These are phyloP conservation scores for Lepidocyrtoides sp. DNA, from an alignment of 2,888 invertebrate species.

Conservation along the genomic window DNA sequence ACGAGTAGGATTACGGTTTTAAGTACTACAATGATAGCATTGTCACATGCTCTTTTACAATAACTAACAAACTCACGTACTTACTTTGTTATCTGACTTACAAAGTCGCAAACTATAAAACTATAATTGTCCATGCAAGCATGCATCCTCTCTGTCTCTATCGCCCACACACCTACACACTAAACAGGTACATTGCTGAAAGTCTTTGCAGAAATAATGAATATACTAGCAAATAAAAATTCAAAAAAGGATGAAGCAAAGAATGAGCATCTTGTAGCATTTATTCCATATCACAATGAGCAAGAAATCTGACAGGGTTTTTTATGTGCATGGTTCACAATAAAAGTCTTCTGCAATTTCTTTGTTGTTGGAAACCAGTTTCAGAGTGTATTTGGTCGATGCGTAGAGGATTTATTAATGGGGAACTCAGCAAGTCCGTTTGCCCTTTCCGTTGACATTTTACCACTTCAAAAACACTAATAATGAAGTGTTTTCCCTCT, in stretches of 20 bases:
- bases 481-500: conserved; percentile 32
- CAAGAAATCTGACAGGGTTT: conserved; percentile 32
- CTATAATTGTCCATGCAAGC: conserved; percentile 23
- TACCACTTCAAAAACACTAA: conserved; percentile 15
- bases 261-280: conserved; percentile 3
- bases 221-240: conserved; percentile 33
- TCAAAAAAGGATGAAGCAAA: conserved; percentile 40
- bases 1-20: conserved; percentile 25
- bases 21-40: background rate
- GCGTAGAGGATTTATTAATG: background rate
- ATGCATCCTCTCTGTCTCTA: background rate
- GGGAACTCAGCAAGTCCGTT: conserved; percentile 8
- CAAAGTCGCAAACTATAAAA: background rate
- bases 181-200: background rate
- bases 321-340: conserved; percentile 35
- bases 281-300: conserved; percentile 8
- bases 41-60: background rate
- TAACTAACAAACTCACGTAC: background rate
- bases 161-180: background rate
- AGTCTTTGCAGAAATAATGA: conserved; percentile 1
- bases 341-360: conserved; percentile 38
- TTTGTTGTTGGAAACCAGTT: conserved; percentile 63
- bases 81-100: background rate
- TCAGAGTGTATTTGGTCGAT: conserved; percentile 10
- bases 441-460: conserved; percentile 39